A percentile compares a stretch with the other conserved stretches of the same genome.
Conservation (phyloP, 2,888 invertebrate species). For the Pammene aurita region DNA sequence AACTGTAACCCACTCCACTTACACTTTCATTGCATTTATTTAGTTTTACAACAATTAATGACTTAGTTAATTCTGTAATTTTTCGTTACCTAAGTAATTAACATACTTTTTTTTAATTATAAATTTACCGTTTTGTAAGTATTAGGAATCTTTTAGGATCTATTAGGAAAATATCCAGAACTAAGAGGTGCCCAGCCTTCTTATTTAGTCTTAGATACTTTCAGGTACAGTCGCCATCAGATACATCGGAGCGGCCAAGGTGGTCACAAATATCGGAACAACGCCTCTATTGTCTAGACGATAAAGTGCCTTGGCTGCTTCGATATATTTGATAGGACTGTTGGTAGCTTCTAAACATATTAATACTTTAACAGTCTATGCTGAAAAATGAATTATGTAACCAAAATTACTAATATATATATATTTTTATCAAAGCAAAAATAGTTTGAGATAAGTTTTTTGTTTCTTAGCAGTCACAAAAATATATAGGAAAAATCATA, state of each 20-base stretch:
- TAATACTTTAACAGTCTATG: slow-evolving; percentile 24
- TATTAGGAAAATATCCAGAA: slow-evolving; percentile 47
- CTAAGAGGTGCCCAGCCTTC: slow-evolving; percentile 52
- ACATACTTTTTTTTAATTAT: slow-evolving; percentile 38
- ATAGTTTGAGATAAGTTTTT: too few relatives aligned
- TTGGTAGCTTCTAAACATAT: slow-evolving; percentile 28
- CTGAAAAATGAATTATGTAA: background rate
- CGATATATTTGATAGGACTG: too few relatives aligned
- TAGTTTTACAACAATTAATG: slow-evolving; percentile 52
- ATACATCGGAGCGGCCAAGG: too few relatives aligned
- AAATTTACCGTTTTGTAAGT: slow-evolving; percentile 8
- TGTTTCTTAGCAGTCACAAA: too few relatives aligned
- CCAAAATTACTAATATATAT: too few relatives aligned
- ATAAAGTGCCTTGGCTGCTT: too few relatives aligned
- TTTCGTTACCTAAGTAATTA: slow-evolving; percentile 41
- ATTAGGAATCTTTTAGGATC: too few relatives aligned
- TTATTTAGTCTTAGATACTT: slow-evolving; percentile 48
- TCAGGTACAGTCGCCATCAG: slow-evolving; percentile 1
- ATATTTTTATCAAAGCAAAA: too few relatives aligned
- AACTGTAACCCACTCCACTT: slow-evolving; percentile 45
- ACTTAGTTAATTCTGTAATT: slow-evolving; percentile 47
- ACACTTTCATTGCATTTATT: slow-evolving; percentile 56
- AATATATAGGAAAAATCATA: too few relatives aligned
- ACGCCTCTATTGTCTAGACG: too few relatives aligned
- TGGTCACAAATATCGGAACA: too few relatives aligned